These are phyloP conservation scores for Poecilobothrus nobilitatus DNA, from an alignment of 2,888 invertebrate genomes.

Conservation along the genomic window DNA sequence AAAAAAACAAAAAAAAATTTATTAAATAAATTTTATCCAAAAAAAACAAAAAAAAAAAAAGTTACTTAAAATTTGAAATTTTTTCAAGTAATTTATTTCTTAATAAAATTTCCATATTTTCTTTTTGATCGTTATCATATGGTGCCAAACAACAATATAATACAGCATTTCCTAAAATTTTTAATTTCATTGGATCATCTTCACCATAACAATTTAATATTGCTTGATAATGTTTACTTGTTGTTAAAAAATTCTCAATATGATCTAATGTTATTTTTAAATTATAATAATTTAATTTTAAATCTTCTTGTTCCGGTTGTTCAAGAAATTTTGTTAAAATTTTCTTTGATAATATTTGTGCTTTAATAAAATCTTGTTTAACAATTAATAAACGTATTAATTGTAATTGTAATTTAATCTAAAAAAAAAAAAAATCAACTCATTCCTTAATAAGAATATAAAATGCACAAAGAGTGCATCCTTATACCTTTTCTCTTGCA, in stretches of 20 bases:
- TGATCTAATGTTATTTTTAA: constrained; percentile 85
- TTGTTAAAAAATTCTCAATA: constrained; percentile 75
- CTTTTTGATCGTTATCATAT: constrained; percentile 88
- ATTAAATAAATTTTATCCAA: no score
- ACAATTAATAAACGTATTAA: constrained; percentile 91
- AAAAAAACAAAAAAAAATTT: not conserved
- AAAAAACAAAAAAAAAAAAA: not conserved
- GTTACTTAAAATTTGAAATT: constrained; percentile 53
- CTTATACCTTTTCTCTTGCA: constrained; percentile 65
- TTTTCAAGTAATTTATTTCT: constrained; percentile 75
- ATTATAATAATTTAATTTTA: constrained; percentile 45
- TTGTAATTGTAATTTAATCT: constrained; percentile 80
- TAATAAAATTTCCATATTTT: constrained; percentile 77
- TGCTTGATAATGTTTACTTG: constrained; percentile 86
- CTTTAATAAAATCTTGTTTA: constrained; percentile 84
- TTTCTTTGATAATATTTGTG: constrained; percentile 93
- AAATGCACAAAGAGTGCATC: not conserved
- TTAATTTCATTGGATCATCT: constrained; percentile 52
- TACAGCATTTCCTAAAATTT: constrained; percentile 71
- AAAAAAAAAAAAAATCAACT: constrained; percentile 43
- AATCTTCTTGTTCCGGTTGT: constrained; percentile 46
- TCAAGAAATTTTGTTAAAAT: constrained; percentile 90
- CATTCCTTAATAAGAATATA: not conserved
- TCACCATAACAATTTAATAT: constrained; percentile 68
- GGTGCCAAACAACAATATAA: constrained; percentile 82